Evolutionary conservation across 2,888 invertebrate species (phyloP).

Genomic region (Myopa testacea): DNA sequence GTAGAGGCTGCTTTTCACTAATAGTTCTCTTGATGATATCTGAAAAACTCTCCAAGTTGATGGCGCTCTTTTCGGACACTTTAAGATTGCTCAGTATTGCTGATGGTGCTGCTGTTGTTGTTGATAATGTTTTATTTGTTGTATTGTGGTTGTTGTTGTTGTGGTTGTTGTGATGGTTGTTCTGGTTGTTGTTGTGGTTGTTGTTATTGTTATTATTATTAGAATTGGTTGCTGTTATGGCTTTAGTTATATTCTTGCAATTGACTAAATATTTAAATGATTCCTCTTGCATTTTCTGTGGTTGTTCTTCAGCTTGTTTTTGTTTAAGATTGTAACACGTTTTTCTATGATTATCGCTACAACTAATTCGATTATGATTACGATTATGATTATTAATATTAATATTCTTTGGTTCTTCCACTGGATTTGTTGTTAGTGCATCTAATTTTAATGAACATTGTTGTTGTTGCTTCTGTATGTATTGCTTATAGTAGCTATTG

Average conservation of each 20-base stretch:
- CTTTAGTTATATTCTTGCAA: background rate
- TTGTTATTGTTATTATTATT: slow-evolving; percentile 43
- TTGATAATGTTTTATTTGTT: slow-evolving; percentile 15
- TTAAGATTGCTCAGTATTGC: slow-evolving; percentile 50
- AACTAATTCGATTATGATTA: slow-evolving; percentile 46
- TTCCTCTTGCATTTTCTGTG: slow-evolving; percentile 37
- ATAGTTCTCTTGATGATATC: slow-evolving; percentile 66
- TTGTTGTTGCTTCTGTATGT: slow-evolving; percentile 40
- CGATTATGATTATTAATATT: slow-evolving; percentile 48
- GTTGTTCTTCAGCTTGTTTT: slow-evolving; percentile 40
- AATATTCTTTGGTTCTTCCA: slow-evolving; percentile 68
- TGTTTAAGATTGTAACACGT: slow-evolving; percentile 41
- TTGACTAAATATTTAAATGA: slow-evolving; percentile 10
- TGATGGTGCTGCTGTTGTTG: slow-evolving; percentile 41
- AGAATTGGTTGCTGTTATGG: slow-evolving; percentile 1
- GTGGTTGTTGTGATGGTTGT: slow-evolving; percentile 40
- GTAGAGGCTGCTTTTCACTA: slow-evolving; percentile 60
- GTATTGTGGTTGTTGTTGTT: slow-evolving; percentile 44
- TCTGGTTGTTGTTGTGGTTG: slow-evolving; percentile 42
- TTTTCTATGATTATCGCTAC: slow-evolving; percentile 34
- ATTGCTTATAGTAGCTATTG: slow-evolving; percentile 39
- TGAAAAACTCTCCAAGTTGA: slow-evolving; percentile 55
- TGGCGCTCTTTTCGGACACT: slow-evolving; percentile 52
- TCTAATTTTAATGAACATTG: slow-evolving; percentile 42
- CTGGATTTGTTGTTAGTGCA: slow-evolving; percentile 64